A percentile compares a stretch with the other conserved stretches of the same genome.
These are phyloP conservation scores for Scotopteryx bipunctaria DNA, from an alignment of 2,888 invertebrate species.

Conservation along the genomic window DNA sequence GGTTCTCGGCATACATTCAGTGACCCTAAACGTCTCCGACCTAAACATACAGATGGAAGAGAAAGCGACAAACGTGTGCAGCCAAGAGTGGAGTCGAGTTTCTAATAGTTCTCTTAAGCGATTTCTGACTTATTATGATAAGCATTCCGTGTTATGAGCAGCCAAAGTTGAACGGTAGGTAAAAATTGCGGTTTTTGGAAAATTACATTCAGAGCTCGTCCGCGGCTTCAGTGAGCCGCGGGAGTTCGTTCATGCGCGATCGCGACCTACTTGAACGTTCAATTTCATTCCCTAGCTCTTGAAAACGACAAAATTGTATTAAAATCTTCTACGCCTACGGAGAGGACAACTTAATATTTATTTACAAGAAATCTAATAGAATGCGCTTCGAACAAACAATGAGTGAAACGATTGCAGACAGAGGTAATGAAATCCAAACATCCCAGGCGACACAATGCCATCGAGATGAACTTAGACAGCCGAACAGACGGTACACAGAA, in stretches of 20 bases:
- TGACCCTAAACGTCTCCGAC: constrained; percentile 65
- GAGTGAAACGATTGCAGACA: constrained; percentile 73
- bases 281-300: constrained; percentile 55
- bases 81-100: constrained; percentile 81
- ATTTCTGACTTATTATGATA: constrained; percentile 71
- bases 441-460: constrained; percentile 76
- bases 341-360: constrained; percentile 67
- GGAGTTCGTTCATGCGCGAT: constrained; percentile 57
- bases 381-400: constrained; percentile 76
- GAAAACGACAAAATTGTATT: constrained; percentile 53
- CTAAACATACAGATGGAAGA: constrained; percentile 81
- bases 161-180: constrained; percentile 67
- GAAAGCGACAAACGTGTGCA: constrained; percentile 79
- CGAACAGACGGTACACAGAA: constrained; percentile 79
- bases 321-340: constrained; percentile 68
- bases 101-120: constrained; percentile 81
- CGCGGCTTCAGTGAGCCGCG: constrained; percentile 51
- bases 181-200: constrained; percentile 61
- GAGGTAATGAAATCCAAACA: constrained; percentile 75
- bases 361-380: constrained; percentile 80
- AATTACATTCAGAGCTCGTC: constrained; percentile 58
- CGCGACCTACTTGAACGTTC: constrained; percentile 55
- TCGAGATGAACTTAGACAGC: constrained; percentile 77
- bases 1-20: constrained; percentile 64
- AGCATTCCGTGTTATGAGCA: constrained; percentile 82